Evolutionary conservation across 2,888 invertebrate species (phyloP).

Genomic region (Dolomedes plantarius): DNA sequence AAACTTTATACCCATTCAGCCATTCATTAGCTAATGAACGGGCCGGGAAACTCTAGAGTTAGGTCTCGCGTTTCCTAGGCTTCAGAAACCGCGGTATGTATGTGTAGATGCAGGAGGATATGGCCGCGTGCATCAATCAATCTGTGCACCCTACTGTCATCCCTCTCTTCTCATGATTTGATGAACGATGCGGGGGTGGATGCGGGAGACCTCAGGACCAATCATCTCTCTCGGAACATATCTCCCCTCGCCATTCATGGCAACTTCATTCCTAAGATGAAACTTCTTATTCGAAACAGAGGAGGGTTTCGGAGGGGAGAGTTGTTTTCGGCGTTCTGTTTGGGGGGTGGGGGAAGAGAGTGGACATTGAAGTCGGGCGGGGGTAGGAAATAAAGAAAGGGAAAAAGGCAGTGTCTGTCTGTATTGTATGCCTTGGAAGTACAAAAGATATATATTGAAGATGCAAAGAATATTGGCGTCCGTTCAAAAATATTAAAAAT

Average conservation of each 20-base stretch:
- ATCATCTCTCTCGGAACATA: background rate
- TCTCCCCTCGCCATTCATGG: background rate
- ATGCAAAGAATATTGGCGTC: too few relatives aligned
- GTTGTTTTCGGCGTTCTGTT: background rate
- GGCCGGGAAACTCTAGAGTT: too few relatives aligned
- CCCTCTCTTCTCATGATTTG: background rate
- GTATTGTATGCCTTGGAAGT: too few relatives aligned
- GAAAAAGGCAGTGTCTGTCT: too few relatives aligned
- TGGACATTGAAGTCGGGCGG: too few relatives aligned
- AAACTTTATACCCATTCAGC: too few relatives aligned
- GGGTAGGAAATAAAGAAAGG: too few relatives aligned
- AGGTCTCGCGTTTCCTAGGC: background rate
- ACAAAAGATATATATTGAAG: too few relatives aligned
- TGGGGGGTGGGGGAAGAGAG: background rate
- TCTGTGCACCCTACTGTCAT: background rate
- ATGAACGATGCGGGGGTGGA: constrained; percentile 1
- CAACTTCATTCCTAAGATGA: background rate
- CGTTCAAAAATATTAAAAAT: too few relatives aligned
- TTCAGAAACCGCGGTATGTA: too few relatives aligned
- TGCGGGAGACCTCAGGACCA: background rate
- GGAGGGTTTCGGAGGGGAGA: background rate
- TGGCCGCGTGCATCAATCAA: background rate
- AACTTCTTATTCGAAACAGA: background rate
- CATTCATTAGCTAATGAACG: too few relatives aligned
- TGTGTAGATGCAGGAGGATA: background rate